Evolutionary conservation across 2,113 vertebrate genomes (phyloP), one percentile per base, ranked within the genome.

Genomic region (Tiliqua scincoides): DNA sequence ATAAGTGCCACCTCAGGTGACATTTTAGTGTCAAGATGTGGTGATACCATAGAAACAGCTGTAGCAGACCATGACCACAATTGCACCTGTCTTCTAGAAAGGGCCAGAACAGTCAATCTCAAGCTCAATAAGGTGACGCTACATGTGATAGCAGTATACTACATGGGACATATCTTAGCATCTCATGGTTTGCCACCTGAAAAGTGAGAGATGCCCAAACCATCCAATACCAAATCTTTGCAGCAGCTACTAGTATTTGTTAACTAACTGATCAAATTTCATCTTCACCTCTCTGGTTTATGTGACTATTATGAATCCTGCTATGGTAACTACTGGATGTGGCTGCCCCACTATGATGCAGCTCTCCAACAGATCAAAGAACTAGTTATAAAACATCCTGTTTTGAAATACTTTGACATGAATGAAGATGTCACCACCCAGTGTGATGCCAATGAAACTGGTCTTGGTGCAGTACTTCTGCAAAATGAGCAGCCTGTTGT

Each of bases 391-490:
- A 25, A 48, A 21, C 63, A 72, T 8, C 43, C 87, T 12, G 59
- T 92, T 7, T 77, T 93, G 32, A 75, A 80, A 63, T 87, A 92
- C 11, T 68, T 15, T n/a, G 80, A 92, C 30, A 62, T 91, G 3
- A 23, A 52, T 25, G 90, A 91, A 67, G 77, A 86, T 14, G 79
- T 92, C 79, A 86, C 89, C 59, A 68, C 91, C 3, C 85, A 93
- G 84, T 89, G 83, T 75, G 84, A 88, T 40, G 37, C 89, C 48
- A 92, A 54, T 71, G 25, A 83, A 52, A 83, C 40, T 83, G 40
- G 63, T 5, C 3, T 32, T 32, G 30, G 67, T n/a, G 67, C 54
- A 57, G 54, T 32, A 68, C 12, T 68, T 32, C n/a, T 32, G 30
- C 67, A 68, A 32, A 68, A 32, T 68, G 62, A 48, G 67, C 67